Base-by-base conservation (phyloP, 2,797 vertebrate genomes). In the Taeniopygia guttata region DNA sequence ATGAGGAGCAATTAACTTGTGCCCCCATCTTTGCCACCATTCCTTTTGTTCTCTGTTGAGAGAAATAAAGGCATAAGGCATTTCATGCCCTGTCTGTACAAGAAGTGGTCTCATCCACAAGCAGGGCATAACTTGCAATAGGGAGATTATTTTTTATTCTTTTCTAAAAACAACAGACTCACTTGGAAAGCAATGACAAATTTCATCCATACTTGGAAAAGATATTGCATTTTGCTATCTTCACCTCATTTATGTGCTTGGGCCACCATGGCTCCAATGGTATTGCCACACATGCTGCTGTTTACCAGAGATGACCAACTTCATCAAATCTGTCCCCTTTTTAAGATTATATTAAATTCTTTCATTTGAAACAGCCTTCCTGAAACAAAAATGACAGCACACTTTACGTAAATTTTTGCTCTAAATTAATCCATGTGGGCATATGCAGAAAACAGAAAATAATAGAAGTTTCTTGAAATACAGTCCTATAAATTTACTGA, bases 181-280 rank as follows among this genome's bases (percentile, higher is more conserved):
- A 8, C 64, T 60, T 64, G 32, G 45, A 66, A 70, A 90, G 70
- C 4, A 45, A 38, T 34, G 22, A 59, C 32, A 59, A 30, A 70
- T 88, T 72, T 68, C 45, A 52, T 30, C 63, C 9, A 26, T 12
- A 19, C 18, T 55, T 70, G 14, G 26, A 51, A 91, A 89, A 63
- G 9, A 10, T 49, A 26, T 0, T 70, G 9, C 7, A 16, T 88
- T 87, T 87, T 60, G 7, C 48, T 72, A 7, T 29, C 29, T 87
- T 80, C 23, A 13, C 21, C 76, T 84, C 18, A 15, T 87, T 89
- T 64, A 25, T 56, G 22, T 66, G 23, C 46, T 60, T 85, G 29
- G 21, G 42, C 36, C 34, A 38, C 52, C 0, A 0, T 5, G 25
- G 25, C 19, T 20, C 32, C 27, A 46, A 5, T 7, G 11, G 21